phyloP scores from a whole-genome alignment of 2,888 invertebrate genomes.

The Tinea trinotella region DNA sequence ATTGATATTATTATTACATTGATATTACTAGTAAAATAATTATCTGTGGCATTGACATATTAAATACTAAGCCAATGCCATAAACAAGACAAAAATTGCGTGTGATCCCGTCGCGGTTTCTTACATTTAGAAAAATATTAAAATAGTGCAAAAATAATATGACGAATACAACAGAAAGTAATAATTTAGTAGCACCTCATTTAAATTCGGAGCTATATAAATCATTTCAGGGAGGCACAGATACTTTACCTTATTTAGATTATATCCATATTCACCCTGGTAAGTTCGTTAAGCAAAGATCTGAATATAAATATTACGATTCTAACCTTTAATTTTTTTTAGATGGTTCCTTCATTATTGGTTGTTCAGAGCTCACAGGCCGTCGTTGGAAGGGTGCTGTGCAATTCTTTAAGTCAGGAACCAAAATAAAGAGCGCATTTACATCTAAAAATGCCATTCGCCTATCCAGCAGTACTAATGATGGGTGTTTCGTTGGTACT shows the following conservation, averaged over 20 bases:
- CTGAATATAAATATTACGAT: too few species aligned
- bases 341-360: conserved; percentile 59
- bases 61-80: too few species aligned
- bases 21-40: too few species aligned
- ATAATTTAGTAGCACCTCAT: conserved; percentile 56
- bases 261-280: conserved; percentile 48
- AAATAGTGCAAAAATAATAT: too few species aligned
- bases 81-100: too few species aligned
- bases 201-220: conserved; percentile 63
- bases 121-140: too few species aligned
- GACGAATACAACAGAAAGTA: conserved; percentile 41
- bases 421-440: neutral
- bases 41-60: too few species aligned
- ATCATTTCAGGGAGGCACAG: conserved; percentile 48
- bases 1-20: too few species aligned
- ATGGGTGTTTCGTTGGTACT: conserved; percentile 53
- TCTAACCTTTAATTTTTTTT: conserved; percentile 24
- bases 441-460: conserved; percentile 40
- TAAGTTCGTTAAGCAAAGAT: conserved; percentile 29
- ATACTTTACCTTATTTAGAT: conserved; percentile 47
- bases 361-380: conserved; percentile 61
- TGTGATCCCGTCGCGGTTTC: too few species aligned
- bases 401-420: conserved; percentile 28
- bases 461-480: conserved; percentile 49
- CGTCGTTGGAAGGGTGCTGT: conserved; percentile 62